Evolutionary conservation across 2,888 invertebrate species (phyloP).

Genomic region (Machimus atricapillus): DNA sequence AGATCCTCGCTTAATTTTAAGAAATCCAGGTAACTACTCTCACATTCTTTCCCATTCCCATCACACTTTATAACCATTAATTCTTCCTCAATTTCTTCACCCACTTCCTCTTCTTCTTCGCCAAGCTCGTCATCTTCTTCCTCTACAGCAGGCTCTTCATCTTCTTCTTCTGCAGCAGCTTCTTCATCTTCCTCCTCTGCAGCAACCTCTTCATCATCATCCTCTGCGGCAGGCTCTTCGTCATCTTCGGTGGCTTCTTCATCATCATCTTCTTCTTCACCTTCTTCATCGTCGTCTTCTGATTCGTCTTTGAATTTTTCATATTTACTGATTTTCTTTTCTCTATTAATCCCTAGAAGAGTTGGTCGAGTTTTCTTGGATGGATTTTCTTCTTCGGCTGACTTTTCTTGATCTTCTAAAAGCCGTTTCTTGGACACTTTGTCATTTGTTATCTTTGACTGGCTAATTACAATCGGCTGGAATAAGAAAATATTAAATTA

Average conservation of each 20-base stretch:
- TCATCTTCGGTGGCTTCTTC: conserved; percentile 51
- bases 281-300: conserved; percentile 52
- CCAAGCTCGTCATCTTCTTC: conserved; percentile 52
- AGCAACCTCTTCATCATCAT: conserved; percentile 52
- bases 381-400: conserved; percentile 46
- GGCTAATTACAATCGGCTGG: conserved; percentile 57
- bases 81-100: conserved; percentile 65
- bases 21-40: conserved; percentile 48
- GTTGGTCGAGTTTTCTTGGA: conserved; percentile 56
- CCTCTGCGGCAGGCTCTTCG: conserved; percentile 49
- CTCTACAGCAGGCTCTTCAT: conserved; percentile 49
- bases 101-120: conserved; percentile 53
- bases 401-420: conserved; percentile 38
- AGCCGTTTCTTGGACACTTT: conserved; percentile 53
- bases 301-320: conserved; percentile 51
- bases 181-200: conserved; percentile 48
- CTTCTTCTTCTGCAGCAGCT: conserved; percentile 50
- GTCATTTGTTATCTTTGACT: conserved; percentile 52
- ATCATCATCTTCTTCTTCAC: conserved; percentile 52
- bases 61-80: conserved; percentile 74
- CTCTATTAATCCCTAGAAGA: conserved; percentile 55
- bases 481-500: conserved; percentile 25
- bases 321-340: conserved; percentile 57
- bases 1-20: conserved; percentile 55
- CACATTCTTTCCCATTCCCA: conserved; percentile 57